A percentile compares a stretch with the other conserved stretches of the same genome.
Evolutionary conservation across 1,140 invertebrate genomes (phyloP).

Genomic region (Eumaeus atala): DNA sequence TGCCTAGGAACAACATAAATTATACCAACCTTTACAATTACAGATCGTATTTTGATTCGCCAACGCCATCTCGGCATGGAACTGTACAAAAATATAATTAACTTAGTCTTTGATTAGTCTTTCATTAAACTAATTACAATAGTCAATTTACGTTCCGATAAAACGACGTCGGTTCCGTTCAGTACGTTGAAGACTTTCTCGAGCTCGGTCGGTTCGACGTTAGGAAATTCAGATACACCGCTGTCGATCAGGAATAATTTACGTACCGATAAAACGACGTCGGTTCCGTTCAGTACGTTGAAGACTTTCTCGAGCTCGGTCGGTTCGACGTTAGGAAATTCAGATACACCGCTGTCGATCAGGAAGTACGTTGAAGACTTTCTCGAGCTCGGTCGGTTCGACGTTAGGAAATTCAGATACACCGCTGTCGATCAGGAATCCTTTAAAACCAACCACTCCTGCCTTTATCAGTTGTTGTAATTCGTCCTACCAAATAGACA

Average conservation of each 20-base stretch:
- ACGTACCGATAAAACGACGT: slow-evolving; percentile 76
- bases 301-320: slow-evolving; percentile 72
- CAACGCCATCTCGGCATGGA: slow-evolving; percentile 76
- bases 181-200: slow-evolving; percentile 22
- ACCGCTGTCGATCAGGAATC: slow-evolving; percentile 79
- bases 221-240: slow-evolving; percentile 78
- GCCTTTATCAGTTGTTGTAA: slow-evolving; percentile 75
- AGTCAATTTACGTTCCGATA: no score
- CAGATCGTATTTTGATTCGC: slow-evolving; percentile 25
- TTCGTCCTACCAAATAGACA: slow-evolving; percentile 68
- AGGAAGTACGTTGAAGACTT: slow-evolving; percentile 79
- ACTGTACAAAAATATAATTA: slow-evolving; percentile 65
- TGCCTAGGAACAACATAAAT: background rate
- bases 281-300: slow-evolving; percentile 70
- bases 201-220: slow-evolving; percentile 74
- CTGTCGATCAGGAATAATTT: slow-evolving; percentile 75
- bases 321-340: slow-evolving; percentile 76
- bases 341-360: slow-evolving; percentile 77
- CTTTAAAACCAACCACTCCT: slow-evolving; percentile 83
- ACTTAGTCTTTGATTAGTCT: slow-evolving; percentile 2
- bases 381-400: slow-evolving; percentile 69
- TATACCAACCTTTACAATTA: slow-evolving; percentile 32
- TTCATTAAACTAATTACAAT: background rate
- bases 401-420: slow-evolving; percentile 79
- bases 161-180: no score